Base-by-base conservation (phyloP, 2,888 invertebrate species). In the Lutraria lutraria region DNA sequence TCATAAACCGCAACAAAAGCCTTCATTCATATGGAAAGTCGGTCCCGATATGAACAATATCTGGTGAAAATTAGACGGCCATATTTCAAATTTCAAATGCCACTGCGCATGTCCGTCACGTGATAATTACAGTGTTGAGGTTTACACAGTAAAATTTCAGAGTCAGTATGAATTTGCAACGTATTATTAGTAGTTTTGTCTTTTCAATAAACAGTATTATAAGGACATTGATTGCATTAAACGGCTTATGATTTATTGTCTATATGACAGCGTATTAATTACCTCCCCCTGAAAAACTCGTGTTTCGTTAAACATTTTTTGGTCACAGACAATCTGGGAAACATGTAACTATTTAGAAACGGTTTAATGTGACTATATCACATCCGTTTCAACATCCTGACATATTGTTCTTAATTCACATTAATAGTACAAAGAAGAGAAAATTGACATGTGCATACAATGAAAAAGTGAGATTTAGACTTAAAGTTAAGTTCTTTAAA, bases 61-160 rank as follows among this genome's bases (percentile, higher is more conserved):
- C 88, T 88, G 89, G 80, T 88, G 89, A 89, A 89, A 90, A 85
- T 76, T 82, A 82, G 88, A 80, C 88, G 86, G 89, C 87, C 85
- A 89, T 91, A 89, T 89, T 91, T 91, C 86, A 83, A 88, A 89
- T 89, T 86, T 86, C 86, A 84, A 88, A 86, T 88, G 88, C 88
- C 89, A 86, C 88, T 88, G 89, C 91, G 91, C 91, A 89, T 86
- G 89, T 81, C 89, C 63, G 86, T 89, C 91, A 89, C 89, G 89
- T 89, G 88, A 91, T 91, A 89, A 91, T 89, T 89, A 91, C 81
- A 90, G 85, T 54, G 87, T 87, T 89, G 86, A 87, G 84, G 89
- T 87, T 89, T 89, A 85, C 60, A 81, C 81, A 31, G 82, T 85
- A 85, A 81, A 87, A 84, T 79, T 89, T 84, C 87, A 85, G 89